A percentile compares a stretch with the other conserved stretches of the same genome.
Conservation (phyloP, 1,140 invertebrate species). For the Amphibalanus amphitrite region DNA sequence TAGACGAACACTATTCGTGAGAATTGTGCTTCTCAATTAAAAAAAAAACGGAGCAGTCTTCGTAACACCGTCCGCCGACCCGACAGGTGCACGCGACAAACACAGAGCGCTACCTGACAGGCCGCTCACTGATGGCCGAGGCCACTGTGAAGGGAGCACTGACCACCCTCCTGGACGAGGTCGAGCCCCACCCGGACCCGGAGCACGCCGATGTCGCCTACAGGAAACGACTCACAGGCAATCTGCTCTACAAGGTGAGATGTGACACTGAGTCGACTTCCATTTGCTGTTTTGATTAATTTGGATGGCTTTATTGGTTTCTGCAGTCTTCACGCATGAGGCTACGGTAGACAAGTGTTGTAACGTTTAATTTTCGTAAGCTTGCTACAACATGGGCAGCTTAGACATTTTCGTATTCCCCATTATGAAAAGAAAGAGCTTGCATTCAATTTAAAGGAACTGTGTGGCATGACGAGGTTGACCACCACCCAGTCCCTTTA, state of each 20-base stretch:
- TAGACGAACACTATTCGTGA: no score
- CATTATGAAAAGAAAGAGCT: no score
- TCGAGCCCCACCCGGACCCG: constrained; percentile 14
- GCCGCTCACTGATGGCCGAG: constrained; percentile 15
- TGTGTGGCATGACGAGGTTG: no score
- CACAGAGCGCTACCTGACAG: constrained; percentile 19
- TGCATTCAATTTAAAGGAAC: no score
- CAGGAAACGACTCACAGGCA: constrained; percentile 16
- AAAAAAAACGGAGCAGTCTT: no score
- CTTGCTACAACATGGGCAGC: not conserved
- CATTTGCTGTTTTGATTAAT: not conserved
- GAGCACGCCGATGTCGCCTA: constrained; percentile 16
- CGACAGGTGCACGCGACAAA: constrained; percentile 18
- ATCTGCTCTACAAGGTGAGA: constrained; percentile 18
- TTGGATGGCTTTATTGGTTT: not conserved
- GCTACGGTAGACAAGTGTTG: not conserved
- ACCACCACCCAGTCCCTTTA: not conserved
- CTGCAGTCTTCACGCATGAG: not conserved
- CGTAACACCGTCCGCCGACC: no score
- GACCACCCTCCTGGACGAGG: constrained; percentile 13
- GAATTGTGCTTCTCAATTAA: no score
- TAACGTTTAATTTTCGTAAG: not conserved
- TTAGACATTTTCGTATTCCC: no score
- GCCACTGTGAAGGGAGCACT: constrained; percentile 15
- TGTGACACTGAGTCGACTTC: not conserved